Evolutionary conservation across 2,113 vertebrate species (phyloP).

Genomic region (Daubentonia madagascariensis): DNA sequence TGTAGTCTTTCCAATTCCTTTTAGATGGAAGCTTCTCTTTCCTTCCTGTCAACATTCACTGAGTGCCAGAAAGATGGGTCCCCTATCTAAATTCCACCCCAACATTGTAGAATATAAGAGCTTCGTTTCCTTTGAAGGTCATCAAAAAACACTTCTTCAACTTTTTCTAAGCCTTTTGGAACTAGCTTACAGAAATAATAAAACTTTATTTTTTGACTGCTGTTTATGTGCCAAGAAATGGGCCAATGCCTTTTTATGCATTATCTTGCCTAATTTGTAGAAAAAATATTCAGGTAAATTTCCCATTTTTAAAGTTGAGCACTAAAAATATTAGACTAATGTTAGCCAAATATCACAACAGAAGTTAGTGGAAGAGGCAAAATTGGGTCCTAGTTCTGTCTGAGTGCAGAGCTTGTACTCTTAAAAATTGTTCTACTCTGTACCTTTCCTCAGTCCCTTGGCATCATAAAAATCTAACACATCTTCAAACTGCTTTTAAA

Average conservation of each 20-base stretch:
- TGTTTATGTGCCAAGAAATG: background rate
- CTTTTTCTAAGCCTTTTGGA: background rate
- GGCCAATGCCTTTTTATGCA: background rate
- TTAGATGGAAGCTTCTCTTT: background rate
- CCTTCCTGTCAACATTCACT: background rate
- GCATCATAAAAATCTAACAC: background rate
- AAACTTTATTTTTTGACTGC: background rate
- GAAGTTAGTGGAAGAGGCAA: background rate
- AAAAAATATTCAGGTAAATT: background rate
- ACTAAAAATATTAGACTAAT: background rate
- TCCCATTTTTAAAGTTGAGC: background rate
- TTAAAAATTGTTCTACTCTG: background rate
- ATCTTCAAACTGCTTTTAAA: background rate
- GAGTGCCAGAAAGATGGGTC: background rate
- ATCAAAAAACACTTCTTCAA: background rate
- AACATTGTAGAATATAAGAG: background rate
- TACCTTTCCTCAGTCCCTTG: background rate
- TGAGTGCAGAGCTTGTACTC: background rate
- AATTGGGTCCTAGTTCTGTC: background rate
- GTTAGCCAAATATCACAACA: background rate
- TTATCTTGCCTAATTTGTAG: background rate
- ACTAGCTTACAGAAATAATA: background rate
- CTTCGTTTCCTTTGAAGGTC: background rate
- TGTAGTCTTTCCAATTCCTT: background rate
- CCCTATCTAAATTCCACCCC: background rate